Evolutionary conservation across 2,888 invertebrate species (phyloP).

Genomic region (Cancer borealis): DNA sequence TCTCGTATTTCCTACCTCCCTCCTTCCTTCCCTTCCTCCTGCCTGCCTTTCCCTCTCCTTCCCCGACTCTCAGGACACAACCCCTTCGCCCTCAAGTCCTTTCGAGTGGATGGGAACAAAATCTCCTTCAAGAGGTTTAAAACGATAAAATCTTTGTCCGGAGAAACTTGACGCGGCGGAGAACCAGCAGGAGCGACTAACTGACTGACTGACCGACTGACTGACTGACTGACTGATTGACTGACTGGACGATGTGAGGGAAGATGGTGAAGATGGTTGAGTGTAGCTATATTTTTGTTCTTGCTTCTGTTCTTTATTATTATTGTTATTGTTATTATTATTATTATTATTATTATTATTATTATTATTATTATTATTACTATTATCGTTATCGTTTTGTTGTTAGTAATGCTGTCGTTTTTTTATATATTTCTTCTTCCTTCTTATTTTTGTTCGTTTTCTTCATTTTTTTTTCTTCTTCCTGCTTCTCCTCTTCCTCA

Average conservation of each 20-base stretch:
- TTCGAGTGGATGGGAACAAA: neutral
- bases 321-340: too few species aligned
- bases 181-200: neutral
- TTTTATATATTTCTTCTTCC: too few species aligned
- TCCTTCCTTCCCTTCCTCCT: neutral
- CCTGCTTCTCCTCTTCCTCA: too few species aligned
- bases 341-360: too few species aligned
- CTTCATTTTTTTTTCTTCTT: too few species aligned
- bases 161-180: neutral
- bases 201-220: conserved; percentile 7
- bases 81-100: neutral
- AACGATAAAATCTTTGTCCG: conserved; percentile 8
- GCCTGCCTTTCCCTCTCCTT: neutral
- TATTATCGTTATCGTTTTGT: too few species aligned
- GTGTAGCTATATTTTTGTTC: neutral
- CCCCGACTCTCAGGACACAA: conserved; percentile 1
- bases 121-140: neutral
- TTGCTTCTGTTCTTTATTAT: neutral
- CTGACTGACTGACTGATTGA: neutral
- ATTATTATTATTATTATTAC: too few species aligned
- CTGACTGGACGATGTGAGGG: neutral
- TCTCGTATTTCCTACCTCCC: neutral
- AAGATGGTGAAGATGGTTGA: neutral
- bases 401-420: too few species aligned
- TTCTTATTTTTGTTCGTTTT: too few species aligned